Conservation (phyloP, 2,113 vertebrate genomes). For the Arizona elegans region DNA sequence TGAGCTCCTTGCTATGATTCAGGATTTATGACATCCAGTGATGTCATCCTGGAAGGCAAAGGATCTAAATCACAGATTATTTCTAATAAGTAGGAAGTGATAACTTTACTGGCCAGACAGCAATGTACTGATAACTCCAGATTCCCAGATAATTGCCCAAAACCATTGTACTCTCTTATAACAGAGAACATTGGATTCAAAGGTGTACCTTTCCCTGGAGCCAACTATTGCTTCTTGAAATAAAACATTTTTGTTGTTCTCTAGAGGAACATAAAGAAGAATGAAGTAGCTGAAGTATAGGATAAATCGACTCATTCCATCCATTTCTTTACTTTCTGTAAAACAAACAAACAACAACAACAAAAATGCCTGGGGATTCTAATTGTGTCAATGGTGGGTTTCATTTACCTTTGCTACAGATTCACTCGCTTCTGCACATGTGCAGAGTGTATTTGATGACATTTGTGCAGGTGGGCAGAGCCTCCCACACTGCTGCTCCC, state of each 20-base stretch:
- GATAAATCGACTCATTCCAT: neutral
- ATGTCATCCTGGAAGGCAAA: fast-evolving
- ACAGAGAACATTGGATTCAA: neutral
- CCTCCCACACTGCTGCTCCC: too few relatives aligned
- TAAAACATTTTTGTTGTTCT: neutral
- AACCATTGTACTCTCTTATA: neutral
- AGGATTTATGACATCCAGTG: neutral
- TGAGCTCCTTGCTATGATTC: neutral
- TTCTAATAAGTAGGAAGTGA: neutral
- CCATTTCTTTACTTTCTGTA: neutral
- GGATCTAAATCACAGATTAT: neutral
- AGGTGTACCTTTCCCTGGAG: neutral
- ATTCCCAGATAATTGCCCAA: neutral
- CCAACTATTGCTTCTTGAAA: neutral
- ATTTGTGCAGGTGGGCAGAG: too few relatives aligned
- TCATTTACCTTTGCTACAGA: too few relatives aligned
- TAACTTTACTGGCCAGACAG: neutral
- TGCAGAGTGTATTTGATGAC: too few relatives aligned
- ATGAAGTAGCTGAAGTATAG: fast-evolving
- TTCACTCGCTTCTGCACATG: too few relatives aligned
- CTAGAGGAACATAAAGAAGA: neutral
- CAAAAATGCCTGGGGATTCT: neutral
- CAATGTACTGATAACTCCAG: neutral
- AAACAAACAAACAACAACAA: neutral
- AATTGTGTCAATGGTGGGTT: neutral